Evolutionary conservation across 2,888 invertebrate species (phyloP).

Genomic region (Macrophya annulata): DNA sequence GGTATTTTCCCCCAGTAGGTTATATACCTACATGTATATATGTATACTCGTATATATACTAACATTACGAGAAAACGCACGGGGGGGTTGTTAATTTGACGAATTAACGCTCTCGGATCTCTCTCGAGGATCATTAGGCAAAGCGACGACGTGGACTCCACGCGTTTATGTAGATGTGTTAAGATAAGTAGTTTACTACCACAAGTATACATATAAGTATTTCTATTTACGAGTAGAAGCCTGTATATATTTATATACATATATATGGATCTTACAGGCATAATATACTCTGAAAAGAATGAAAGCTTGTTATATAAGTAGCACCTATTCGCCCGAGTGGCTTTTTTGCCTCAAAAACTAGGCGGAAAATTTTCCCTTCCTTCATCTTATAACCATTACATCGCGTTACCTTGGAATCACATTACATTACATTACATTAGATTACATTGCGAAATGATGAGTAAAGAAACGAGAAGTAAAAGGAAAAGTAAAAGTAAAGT

Average conservation of each 20-base stretch:
- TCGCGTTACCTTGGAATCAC: background rate
- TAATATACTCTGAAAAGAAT: background rate
- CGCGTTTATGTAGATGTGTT: background rate
- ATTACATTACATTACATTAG: background rate
- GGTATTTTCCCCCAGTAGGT: background rate
- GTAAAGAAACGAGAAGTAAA: background rate
- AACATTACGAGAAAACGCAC: background rate
- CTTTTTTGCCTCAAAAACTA: background rate
- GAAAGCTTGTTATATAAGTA: too few species aligned
- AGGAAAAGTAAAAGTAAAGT: background rate
- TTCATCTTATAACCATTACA: background rate
- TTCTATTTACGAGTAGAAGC: too few species aligned
- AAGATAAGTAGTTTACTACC: background rate
- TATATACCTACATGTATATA: too few species aligned
- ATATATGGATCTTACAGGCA: too few species aligned
- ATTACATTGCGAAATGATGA: background rate
- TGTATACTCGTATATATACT: too few species aligned
- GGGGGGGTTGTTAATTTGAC: constrained; percentile 35
- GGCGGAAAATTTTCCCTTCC: background rate
- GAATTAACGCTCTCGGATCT: constrained; percentile 25
- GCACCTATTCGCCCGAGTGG: background rate
- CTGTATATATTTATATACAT: too few species aligned
- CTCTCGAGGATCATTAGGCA: constrained; percentile 42
- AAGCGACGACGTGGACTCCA: background rate
- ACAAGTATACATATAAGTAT: too few species aligned